Evolutionary conservation across 37 sponge, comb jelly and placozoan species (phyloP).

Genomic region (Oopsacas minuta): DNA sequence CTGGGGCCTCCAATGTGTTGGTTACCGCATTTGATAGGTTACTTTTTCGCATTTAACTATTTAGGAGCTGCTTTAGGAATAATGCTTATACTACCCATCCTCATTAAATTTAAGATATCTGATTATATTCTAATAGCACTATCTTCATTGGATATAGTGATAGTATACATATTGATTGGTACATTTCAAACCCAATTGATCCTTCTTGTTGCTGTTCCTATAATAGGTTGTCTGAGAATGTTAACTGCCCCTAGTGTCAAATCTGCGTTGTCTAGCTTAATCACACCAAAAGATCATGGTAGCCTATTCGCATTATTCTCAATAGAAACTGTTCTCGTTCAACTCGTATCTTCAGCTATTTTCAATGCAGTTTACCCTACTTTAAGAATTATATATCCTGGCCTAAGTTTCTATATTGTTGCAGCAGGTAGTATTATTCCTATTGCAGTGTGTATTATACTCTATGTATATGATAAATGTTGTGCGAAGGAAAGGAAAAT

Average conservation of each 20-base stretch:
- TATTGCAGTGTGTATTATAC: background rate
- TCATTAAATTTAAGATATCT: background rate
- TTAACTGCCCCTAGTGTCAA: background rate
- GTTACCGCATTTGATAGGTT: constrained; percentile 1
- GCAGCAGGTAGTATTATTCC: background rate
- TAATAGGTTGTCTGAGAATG: background rate
- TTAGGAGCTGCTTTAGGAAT: background rate
- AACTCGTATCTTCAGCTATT: background rate
- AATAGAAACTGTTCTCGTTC: background rate
- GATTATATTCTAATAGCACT: background rate
- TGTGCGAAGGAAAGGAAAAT: background rate
- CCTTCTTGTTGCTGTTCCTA: background rate
- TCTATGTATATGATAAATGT: background rate
- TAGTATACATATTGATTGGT: background rate
- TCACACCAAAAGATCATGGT: background rate
- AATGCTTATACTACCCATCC: background rate
- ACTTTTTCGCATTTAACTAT: background rate
- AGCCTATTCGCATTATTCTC: background rate
- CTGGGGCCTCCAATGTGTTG: background rate
- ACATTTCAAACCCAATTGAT: background rate
- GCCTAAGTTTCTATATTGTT: background rate
- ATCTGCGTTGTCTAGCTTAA: background rate
- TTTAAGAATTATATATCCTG: background rate
- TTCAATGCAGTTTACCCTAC: background rate
- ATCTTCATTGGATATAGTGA: background rate